Conservation (phyloP, 2,797 vertebrate genomes). For the Enteromius fasciolatus region DNA sequence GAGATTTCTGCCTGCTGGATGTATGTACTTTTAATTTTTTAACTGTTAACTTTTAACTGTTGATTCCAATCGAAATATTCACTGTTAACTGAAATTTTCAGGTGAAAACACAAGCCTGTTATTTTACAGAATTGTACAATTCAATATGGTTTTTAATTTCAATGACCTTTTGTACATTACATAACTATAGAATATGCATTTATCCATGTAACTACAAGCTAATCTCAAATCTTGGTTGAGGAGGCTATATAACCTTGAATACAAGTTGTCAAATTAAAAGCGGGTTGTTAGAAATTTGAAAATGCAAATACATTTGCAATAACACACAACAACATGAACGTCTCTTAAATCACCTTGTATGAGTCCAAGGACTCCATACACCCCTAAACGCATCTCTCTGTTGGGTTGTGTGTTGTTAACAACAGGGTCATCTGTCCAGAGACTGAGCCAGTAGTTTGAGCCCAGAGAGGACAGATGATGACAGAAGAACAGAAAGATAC, state of each 20-base stretch:
- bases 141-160: neutral
- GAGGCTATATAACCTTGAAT: neutral
- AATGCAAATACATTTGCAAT: neutral
- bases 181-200: neutral
- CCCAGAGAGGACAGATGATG: conserved; percentile 85
- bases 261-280: neutral
- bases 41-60: neutral
- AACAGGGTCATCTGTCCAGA: conserved; percentile 93
- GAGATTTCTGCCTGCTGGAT: neutral
- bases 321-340: neutral
- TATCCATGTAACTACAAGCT: neutral
- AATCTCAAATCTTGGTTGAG: neutral
- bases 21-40: neutral
- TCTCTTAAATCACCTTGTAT: conserved; percentile 81
- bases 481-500: conserved; percentile 85
- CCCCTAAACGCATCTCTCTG: conserved; percentile 82
- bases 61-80: neutral
- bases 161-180: neutral
- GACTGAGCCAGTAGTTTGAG: conserved; percentile 96
- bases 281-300: neutral
- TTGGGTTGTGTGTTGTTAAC: conserved; percentile 89
- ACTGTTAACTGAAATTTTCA: neutral
- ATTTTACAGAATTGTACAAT: neutral
- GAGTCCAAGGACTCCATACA: conserved; percentile 88
- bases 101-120: neutral